Evolutionary conservation across 2,888 invertebrate species (phyloP), one percentile per base, ranked within the genome.

Genomic region (Agonopterix subpropinquella): DNA sequence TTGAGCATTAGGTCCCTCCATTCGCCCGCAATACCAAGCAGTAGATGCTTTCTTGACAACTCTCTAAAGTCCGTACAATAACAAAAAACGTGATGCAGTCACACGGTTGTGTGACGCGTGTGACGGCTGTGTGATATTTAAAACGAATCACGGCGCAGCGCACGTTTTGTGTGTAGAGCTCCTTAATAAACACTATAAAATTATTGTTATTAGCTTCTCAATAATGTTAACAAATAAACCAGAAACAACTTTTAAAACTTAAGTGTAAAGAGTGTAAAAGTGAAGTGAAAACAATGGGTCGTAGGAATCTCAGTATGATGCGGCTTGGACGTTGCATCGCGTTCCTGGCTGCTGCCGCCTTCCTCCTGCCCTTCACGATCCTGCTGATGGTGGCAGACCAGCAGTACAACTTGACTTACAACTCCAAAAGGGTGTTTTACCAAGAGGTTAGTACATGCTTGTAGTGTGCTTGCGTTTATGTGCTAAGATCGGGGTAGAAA

Each of bases 351-450:
- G 90, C 91, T 1, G 89, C 91, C 1, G 91, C 91, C 48, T 89
- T 91, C 55, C 80, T 91, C 15, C 87, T 91, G 8, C 90, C 91
- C 1, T 82, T 91, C 69, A 83, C 91, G 52, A 91, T 91, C 9
- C 76, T 91, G 44, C 77, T 91, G 54, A 90, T 91, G 76, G 90
- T 91, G 11, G 91, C 90, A 3, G 91, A 91, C 58, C 90, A 90
- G 64, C 91, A 91, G 66, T 89, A 91, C 80, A 87, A 90, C 70
- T 87, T 91, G n/a, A 80, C 85, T 8, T 85, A 89, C 60, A 85
- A 77, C 64, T 79, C 87, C 41, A 86, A 87, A 58, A 66, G 88
- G 45, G 83, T 86, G 45, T 83, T 89, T 62, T 86, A 89, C 55
- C 89, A 89, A 62, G 90, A 90, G 86, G 91, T 91, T 61, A 80